Evolutionary conservation across 2,797 vertebrate genomes (phyloP).

Genomic region (Taenioides sp.): DNA sequence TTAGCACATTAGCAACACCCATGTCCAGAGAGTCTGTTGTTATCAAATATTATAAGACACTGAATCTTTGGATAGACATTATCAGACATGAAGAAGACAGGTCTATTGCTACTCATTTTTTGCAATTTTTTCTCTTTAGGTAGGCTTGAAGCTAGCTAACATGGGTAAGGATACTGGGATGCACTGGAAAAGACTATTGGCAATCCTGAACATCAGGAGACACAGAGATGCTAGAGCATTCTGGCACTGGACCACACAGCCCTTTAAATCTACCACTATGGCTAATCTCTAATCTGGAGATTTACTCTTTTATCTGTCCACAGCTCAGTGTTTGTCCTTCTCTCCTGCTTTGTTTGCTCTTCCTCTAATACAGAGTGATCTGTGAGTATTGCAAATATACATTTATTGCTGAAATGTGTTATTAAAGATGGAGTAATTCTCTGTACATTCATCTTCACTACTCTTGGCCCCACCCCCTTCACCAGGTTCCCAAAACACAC

Average conservation of each 20-base stretch:
- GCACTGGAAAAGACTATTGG: conserved; percentile 65
- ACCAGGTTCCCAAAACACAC: conserved; percentile 27
- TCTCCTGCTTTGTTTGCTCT: conserved; percentile 53
- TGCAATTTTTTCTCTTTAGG: conserved; percentile 33
- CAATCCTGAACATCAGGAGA: conserved; percentile 73
- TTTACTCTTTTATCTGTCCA: conserved; percentile 74
- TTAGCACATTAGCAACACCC: conserved; percentile 34
- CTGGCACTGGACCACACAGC: conserved; percentile 72
- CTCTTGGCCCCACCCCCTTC: conserved; percentile 30
- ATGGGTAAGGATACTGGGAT: conserved; percentile 63
- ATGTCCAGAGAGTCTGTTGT: conserved; percentile 33
- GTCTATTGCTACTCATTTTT: conserved; percentile 21
- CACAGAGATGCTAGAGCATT: conserved; percentile 78
- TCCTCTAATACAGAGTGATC: conserved; percentile 74
- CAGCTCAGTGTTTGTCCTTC: conserved; percentile 57
- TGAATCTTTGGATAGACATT: conserved; percentile 48
- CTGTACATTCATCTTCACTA: conserved; percentile 44
- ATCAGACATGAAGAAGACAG: conserved; percentile 15
- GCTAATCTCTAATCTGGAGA: conserved; percentile 85
- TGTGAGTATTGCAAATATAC: conserved; percentile 75
- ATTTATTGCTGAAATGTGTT: conserved; percentile 77
- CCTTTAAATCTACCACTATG: conserved; percentile 77
- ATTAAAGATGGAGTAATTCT: conserved; percentile 76
- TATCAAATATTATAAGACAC: conserved; percentile 43
- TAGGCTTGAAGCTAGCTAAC: conserved; percentile 39